phyloP scores from a whole-genome alignment of 2,888 invertebrate genomes.

The Apoda limacodes region DNA sequence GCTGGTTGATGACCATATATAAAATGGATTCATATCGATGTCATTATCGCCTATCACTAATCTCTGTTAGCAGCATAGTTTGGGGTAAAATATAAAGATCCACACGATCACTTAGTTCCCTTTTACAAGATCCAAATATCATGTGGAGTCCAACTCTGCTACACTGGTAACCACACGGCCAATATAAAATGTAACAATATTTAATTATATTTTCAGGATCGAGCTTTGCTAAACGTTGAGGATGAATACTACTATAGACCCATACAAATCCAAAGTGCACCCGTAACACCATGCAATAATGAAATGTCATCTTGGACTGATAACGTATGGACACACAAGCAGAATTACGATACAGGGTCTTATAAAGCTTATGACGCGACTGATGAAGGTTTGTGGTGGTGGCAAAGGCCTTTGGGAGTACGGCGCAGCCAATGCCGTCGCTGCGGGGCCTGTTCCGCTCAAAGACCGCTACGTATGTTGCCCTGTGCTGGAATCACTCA shows the following conservation, averaged over 20 bases:
- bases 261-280: conserved; percentile 50
- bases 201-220: conserved; percentile 41
- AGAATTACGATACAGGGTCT: conserved; percentile 21
- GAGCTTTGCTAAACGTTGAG: conserved; percentile 50
- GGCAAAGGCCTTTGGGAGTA: conserved; percentile 40
- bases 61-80: too few species aligned
- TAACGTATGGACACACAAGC: conserved; percentile 33
- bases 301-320: conserved; percentile 50
- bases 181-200: too few species aligned
- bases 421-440: conserved; percentile 38
- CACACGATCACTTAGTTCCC: too few species aligned
- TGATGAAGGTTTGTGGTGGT: conserved; percentile 40
- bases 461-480: conserved; percentile 45
- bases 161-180: too few species aligned
- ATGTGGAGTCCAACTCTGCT: too few species aligned
- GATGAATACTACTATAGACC: conserved; percentile 35
- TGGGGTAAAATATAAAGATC: too few species aligned
- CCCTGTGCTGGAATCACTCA: conserved; percentile 37
- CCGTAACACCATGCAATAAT: conserved; percentile 59
- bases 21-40: too few species aligned
- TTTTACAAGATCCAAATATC: too few species aligned
- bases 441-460: conserved; percentile 46
- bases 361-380: conserved; percentile 26
- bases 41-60: too few species aligned
- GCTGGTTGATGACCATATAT: too few species aligned